phyloP scores from a whole-genome alignment of 2,797 vertebrate genomes.

The Mastacembelus armatus region DNA sequence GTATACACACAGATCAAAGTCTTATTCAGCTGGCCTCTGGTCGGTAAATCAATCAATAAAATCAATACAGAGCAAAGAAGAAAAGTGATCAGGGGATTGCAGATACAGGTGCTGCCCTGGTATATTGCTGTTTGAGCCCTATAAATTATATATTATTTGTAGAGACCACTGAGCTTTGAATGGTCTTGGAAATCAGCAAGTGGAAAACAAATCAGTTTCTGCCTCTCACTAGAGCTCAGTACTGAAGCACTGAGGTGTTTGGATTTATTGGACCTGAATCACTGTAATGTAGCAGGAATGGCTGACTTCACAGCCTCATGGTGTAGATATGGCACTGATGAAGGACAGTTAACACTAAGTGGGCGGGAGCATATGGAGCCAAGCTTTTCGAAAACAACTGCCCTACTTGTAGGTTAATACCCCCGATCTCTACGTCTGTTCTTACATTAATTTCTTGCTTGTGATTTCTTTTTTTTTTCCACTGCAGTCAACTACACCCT shows the following conservation, averaged over 20 bases:
- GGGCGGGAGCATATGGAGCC: background rate
- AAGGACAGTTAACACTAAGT: conserved; percentile 33
- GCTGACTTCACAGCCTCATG: conserved; percentile 46
- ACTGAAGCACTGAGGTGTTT: conserved; percentile 24
- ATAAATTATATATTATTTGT: too few species aligned
- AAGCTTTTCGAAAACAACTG: conserved; percentile 28
- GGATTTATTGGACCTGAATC: conserved; percentile 63
- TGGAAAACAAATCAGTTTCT: conserved; percentile 53
- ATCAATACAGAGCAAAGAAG: too few species aligned
- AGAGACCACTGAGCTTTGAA: too few species aligned
- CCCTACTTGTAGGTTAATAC: conserved; percentile 40
- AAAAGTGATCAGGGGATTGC: too few species aligned
- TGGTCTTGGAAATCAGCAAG: too few species aligned
- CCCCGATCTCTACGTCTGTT: conserved; percentile 21
- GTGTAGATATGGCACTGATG: conserved; percentile 26
- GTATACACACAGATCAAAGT: too few species aligned
- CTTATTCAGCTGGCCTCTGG: too few species aligned
- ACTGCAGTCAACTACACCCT: conserved; percentile 14
- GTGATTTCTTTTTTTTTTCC: conserved; percentile 17
- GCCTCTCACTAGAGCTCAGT: conserved; percentile 25
- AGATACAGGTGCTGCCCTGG: too few species aligned
- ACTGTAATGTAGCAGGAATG: conserved; percentile 42
- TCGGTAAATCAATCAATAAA: too few species aligned
- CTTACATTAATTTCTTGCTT: conserved; percentile 33
- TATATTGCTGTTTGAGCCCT: too few species aligned